A percentile compares a stretch with the other conserved stretches of the same genome.
phyloP scores from a whole-genome alignment of 2,113 vertebrate genomes.

The Perccottus glenii region DNA sequence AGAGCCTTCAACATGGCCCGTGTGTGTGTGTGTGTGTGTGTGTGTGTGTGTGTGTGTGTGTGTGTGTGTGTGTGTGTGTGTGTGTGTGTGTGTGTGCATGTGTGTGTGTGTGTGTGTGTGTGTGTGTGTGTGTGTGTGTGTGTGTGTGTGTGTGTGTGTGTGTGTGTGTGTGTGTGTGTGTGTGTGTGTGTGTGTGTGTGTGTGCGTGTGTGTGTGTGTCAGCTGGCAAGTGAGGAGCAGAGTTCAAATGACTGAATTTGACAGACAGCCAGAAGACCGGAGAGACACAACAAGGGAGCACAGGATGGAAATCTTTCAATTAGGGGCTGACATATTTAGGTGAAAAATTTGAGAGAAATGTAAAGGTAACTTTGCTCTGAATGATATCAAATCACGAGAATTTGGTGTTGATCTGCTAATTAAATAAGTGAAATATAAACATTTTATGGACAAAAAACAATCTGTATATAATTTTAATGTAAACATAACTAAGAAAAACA shows the following conservation, averaged over 20 bases:
- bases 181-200: conserved; percentile 2
- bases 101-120: too few species aligned
- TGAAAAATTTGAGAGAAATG: not conserved
- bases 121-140: conserved; percentile 3
- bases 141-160: conserved; percentile 4
- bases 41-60: not conserved
- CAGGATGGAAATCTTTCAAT: conserved; percentile 5
- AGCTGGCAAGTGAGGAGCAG: not conserved
- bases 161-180: not conserved
- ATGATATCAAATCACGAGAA: too few species aligned
- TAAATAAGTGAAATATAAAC: too few species aligned
- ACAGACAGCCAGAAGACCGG: conserved; percentile 5
- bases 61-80: conserved; percentile 3
- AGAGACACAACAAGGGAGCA: not conserved
- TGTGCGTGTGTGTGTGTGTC: not conserved
- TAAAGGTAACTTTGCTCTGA: too few species aligned
- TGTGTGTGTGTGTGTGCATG: not conserved
- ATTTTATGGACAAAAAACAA: too few species aligned
- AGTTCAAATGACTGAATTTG: conserved; percentile 30
- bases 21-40: conserved; percentile 4
- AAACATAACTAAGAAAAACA: too few species aligned
- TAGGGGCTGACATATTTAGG: not conserved
- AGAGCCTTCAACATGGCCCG: conserved; percentile 18
- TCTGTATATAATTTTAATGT: not conserved
- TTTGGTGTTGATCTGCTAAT: too few species aligned